Conservation (phyloP, 2,113 vertebrate species). For the Petroica traversi region DNA sequence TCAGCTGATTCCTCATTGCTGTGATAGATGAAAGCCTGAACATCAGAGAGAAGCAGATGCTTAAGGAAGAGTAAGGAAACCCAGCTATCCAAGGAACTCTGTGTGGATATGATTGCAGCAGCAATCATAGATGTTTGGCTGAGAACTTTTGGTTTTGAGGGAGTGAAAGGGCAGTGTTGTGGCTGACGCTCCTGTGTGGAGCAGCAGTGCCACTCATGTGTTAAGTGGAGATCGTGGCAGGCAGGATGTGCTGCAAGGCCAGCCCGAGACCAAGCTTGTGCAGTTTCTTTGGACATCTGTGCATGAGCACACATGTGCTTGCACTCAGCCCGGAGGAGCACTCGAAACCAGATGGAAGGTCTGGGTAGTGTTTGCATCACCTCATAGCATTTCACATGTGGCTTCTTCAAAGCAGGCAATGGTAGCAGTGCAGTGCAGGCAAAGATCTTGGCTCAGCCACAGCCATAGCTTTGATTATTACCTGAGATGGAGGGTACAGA, state of each 20-base stretch:
- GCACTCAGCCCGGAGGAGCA: rapidly evolving
- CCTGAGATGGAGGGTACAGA: not conserved
- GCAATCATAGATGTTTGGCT: not conserved
- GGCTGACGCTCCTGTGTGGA: not conserved
- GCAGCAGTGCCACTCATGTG: rapidly evolving
- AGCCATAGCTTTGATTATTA: not conserved
- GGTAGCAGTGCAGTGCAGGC: not conserved
- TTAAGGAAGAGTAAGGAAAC: not conserved
- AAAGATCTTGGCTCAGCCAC: not conserved
- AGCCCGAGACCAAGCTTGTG: rapidly evolving
- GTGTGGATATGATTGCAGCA: not conserved
- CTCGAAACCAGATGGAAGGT: constrained; percentile 12
- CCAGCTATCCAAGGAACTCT: not conserved
- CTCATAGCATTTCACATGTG: not conserved
- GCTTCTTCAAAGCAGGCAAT: constrained; percentile 25
- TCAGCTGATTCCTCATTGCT: not conserved
- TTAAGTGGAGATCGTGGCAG: not conserved
- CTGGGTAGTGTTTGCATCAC: constrained; percentile 36
- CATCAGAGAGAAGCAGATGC: not conserved
- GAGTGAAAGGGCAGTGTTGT: not conserved
- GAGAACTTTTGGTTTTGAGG: not conserved
- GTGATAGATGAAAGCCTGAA: not conserved
- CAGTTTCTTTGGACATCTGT: not conserved
- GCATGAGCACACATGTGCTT: not conserved
- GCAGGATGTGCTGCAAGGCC: not conserved